These are phyloP conservation scores for Digitonthophagus gazella DNA, from an alignment of 2,888 invertebrate species.

Conservation along the genomic window DNA sequence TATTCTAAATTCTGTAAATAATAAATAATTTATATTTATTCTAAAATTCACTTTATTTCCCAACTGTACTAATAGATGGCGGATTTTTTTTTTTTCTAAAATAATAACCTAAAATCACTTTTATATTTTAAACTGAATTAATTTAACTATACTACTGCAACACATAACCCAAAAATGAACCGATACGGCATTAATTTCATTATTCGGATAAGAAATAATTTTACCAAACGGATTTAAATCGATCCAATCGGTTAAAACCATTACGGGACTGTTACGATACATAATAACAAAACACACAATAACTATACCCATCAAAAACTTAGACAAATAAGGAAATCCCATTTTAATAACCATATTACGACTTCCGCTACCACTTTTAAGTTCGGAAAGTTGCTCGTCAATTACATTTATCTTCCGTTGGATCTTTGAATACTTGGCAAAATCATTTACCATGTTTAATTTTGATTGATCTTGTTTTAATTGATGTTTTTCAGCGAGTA, in stretches of 20 bases:
- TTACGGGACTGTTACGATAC: slow-evolving; percentile 52
- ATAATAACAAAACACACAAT: slow-evolving; percentile 49
- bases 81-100: too few species aligned
- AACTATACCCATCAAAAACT: slow-evolving; percentile 45
- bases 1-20: too few species aligned
- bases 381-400: slow-evolving; percentile 53
- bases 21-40: too few species aligned
- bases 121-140: slow-evolving; percentile 29
- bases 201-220: slow-evolving; percentile 54
- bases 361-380: slow-evolving; percentile 34
- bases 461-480: slow-evolving; percentile 54
- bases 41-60: too few species aligned
- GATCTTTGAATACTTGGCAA: slow-evolving; percentile 59
- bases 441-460: slow-evolving; percentile 59
- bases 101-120: background rate
- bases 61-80: too few species aligned
- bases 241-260: slow-evolving; percentile 49
- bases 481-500: slow-evolving; percentile 50
- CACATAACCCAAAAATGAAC: slow-evolving; percentile 56
- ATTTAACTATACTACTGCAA: slow-evolving; percentile 50
- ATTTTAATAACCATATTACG: slow-evolving; percentile 35
- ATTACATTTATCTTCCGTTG: slow-evolving; percentile 59
- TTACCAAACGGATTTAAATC: slow-evolving; percentile 53
- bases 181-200: slow-evolving; percentile 52
- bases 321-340: slow-evolving; percentile 47